These are phyloP conservation scores for Nannoperca australis DNA, from an alignment of 2,797 vertebrate species.

Conservation along the genomic window DNA sequence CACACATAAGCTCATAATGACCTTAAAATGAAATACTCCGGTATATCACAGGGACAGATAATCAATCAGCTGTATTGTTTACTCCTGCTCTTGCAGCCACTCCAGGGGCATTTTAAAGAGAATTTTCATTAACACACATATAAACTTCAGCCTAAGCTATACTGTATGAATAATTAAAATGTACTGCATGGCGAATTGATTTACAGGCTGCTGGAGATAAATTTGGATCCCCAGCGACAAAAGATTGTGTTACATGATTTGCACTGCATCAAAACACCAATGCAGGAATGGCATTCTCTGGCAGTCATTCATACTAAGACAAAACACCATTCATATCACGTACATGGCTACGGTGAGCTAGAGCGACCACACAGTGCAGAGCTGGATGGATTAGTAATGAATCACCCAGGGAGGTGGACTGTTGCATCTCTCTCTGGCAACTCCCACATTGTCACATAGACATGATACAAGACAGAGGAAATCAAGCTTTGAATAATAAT, in stretches of 20 bases:
- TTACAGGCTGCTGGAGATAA: slow-evolving; percentile 57
- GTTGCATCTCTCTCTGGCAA: slow-evolving; percentile 77
- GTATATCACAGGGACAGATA: slow-evolving; percentile 51
- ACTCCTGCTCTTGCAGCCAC: slow-evolving; percentile 46
- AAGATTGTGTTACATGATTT: slow-evolving; percentile 55
- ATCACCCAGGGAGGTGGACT: slow-evolving; percentile 80
- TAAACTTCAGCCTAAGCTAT: slow-evolving; percentile 48
- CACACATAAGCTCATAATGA: slow-evolving; percentile 57
- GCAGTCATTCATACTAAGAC: slow-evolving; percentile 78
- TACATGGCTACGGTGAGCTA: slow-evolving; percentile 75
- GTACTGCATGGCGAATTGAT: slow-evolving; percentile 69
- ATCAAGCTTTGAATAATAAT: slow-evolving; percentile 34
- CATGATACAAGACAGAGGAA: slow-evolving; percentile 57
- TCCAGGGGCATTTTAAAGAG: slow-evolving; percentile 43
- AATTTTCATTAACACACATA: slow-evolving; percentile 48
- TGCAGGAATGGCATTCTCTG: slow-evolving; percentile 68
- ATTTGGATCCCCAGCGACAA: slow-evolving; percentile 62
- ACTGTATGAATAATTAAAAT: slow-evolving; percentile 74
- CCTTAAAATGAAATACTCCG: slow-evolving; percentile 61
- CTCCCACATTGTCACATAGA: slow-evolving; percentile 73
- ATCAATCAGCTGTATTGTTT: slow-evolving; percentile 66
- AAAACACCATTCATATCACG: slow-evolving; percentile 82
- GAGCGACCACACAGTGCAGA: slow-evolving; percentile 78
- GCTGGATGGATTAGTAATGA: slow-evolving; percentile 79
- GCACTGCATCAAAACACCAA: slow-evolving; percentile 65